These are phyloP conservation scores for Digitonthophagus gazella DNA, from an alignment of 2,888 invertebrate genomes.

Conservation along the genomic window DNA sequence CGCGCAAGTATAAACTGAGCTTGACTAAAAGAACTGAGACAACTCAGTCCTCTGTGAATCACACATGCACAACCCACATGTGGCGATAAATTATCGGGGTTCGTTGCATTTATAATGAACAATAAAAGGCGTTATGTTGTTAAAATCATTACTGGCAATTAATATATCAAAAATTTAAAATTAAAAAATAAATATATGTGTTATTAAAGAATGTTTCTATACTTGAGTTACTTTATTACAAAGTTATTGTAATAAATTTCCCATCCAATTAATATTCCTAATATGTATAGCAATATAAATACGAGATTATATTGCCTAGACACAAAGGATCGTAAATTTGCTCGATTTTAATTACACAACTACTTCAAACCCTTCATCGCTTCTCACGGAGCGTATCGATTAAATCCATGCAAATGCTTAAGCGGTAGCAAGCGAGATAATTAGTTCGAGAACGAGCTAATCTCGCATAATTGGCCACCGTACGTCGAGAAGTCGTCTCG, in stretches of 20 bases:
- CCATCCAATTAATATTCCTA: not conserved
- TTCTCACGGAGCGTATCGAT: not conserved
- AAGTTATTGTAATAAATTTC: not conserved
- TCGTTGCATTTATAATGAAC: slow-evolving; percentile 27
- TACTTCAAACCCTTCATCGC: not conserved
- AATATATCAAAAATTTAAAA: not conserved
- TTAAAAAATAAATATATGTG: not conserved
- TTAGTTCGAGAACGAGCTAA: not conserved
- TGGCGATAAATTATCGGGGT: slow-evolving; percentile 24
- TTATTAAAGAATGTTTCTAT: not conserved
- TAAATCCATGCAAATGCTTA: not conserved
- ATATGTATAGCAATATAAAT: not conserved
- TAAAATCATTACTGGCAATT: slow-evolving; percentile 10
- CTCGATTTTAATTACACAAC: not conserved
- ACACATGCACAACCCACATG: slow-evolving; percentile 24
- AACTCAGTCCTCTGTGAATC: slow-evolving; percentile 15
- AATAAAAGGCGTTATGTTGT: slow-evolving; percentile 22
- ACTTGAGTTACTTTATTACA: not conserved
- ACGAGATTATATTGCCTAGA: not conserved
- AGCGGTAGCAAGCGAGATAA: not conserved
- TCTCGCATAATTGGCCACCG: not conserved
- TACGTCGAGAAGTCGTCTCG: not conserved
- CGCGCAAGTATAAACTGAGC: not conserved
- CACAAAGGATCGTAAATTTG: not conserved
- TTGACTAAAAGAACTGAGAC: not conserved